Base-by-base conservation (phyloP, 2,888 invertebrate species). In the Salticus scenicus region DNA sequence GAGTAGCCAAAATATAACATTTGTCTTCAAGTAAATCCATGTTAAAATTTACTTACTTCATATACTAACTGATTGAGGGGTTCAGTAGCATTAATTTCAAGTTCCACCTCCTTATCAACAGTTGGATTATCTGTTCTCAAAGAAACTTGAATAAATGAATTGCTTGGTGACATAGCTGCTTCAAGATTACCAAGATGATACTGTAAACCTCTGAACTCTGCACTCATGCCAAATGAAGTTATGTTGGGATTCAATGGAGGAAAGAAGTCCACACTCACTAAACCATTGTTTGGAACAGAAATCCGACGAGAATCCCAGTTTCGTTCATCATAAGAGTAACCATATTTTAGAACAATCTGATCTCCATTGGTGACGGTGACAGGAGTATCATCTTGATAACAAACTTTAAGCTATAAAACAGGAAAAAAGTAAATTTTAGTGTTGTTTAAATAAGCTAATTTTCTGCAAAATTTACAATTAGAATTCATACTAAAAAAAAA, bases 311-410 rank as follows among this genome's bases (percentile, higher is more conserved):
- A 76, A 10, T 72, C 76, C 78, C 85, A 87, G 8, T 66, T 47
- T 64, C 70, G 41, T 10, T 87, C 87, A 69, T 79, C 76, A 71
- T 87, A 88, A 33, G 70, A 78, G 27, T 79, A 82, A 14, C 83
- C 78, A 64, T 88, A 81, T 30, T 85, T 88, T 24, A 88, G 47
- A 17, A 88, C 85, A 14, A 85, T 87, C 42, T 88, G 76, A 28
- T 85, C 79, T 17, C 77, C 88, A 67, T 87, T 78, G 0, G 87
- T 87, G 24, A 88, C 87, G 37, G 75, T 76, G 0, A 88, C 87
- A 33, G 89, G 89, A 30, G 84, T 88, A 33, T 88, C 88, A 70
- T 89, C 89, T 84, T 88, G 89, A 64, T 88, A 79, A 24, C 83
- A 74, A 1, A 89, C 85, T 86, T 88, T 88, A 10, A 89, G 63